A percentile compares a stretch with the other conserved stretches of the same genome.
phyloP scores from a whole-genome alignment of 2,888 invertebrate genomes.

The Drosophila heteroneura region DNA sequence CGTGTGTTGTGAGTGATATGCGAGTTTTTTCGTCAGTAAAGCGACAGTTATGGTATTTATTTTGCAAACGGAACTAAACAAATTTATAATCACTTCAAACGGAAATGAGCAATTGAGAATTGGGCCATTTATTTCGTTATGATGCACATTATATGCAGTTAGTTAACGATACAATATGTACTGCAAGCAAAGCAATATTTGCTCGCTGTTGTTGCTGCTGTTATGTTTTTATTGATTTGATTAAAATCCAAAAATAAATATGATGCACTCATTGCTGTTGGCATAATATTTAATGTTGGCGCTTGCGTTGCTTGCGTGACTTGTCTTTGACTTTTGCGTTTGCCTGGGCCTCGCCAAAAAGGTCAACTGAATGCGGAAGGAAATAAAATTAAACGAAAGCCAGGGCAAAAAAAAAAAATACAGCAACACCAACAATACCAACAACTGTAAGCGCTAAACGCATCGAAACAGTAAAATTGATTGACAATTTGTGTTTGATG shows the following conservation, averaged over 20 bases:
- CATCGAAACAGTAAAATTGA: conserved; percentile 58
- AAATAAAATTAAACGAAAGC: conserved; percentile 57
- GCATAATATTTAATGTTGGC: conserved; percentile 40
- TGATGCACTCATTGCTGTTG: conserved; percentile 63
- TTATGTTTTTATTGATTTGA: conserved; percentile 69
- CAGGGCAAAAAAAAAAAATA: conserved; percentile 8
- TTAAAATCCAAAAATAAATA: conserved; percentile 75
- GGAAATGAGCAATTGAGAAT: conserved; percentile 7
- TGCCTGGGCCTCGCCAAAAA: conserved; percentile 39
- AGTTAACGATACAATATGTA: conserved; percentile 2
- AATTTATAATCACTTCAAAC: conserved; percentile 1
- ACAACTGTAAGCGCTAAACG: conserved; percentile 18
- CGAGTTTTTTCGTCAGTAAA: background rate
- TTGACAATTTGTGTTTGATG: conserved; percentile 60
- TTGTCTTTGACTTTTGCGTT: conserved; percentile 53
- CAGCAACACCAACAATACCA: conserved; percentile 20
- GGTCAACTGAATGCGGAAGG: conserved; percentile 71
- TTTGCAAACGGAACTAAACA: conserved; percentile 10
- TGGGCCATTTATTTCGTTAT: conserved; percentile 3
- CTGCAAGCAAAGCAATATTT: background rate
- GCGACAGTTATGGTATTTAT: background rate
- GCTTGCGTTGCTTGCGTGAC: conserved; percentile 66
- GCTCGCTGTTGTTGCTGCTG: conserved; percentile 8
- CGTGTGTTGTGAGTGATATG: background rate
- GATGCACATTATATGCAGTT: background rate